These are phyloP conservation scores for Pachydiplax longipennis DNA, from an alignment of 2,888 invertebrate species.

Conservation along the genomic window DNA sequence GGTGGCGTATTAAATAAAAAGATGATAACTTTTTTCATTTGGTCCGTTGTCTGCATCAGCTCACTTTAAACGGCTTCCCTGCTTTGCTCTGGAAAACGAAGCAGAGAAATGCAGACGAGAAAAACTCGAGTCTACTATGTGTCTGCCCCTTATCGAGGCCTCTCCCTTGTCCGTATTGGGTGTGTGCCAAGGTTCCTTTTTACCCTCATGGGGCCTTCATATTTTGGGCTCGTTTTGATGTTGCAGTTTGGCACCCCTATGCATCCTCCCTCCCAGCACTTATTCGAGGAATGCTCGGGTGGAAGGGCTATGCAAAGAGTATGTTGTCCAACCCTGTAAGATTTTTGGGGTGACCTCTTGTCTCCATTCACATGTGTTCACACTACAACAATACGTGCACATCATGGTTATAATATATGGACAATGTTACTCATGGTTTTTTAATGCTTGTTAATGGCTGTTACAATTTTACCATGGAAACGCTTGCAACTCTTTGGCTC, in stretches of 20 bases:
- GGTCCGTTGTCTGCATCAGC: background rate
- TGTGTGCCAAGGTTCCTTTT: background rate
- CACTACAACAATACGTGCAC: slow-evolving; percentile 22
- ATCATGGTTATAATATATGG: slow-evolving; percentile 42
- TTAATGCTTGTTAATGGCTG: slow-evolving; percentile 42
- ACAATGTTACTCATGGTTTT: slow-evolving; percentile 41
- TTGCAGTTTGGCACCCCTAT: background rate
- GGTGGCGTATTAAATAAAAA: slow-evolving; percentile 26
- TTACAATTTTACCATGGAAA: slow-evolving; percentile 37
- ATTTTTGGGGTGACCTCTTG: background rate
- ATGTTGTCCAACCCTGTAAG: background rate
- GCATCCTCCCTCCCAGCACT: background rate
- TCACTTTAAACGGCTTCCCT: slow-evolving; percentile 18
- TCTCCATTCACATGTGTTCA: slow-evolving; percentile 27
- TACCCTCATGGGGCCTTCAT: background rate
- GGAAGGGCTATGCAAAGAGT: background rate
- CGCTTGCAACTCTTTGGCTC: slow-evolving; percentile 36
- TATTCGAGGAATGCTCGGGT: background rate
- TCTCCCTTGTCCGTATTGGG: background rate
- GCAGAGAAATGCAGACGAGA: slow-evolving; percentile 8
- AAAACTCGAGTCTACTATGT: background rate
- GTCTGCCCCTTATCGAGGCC: background rate
- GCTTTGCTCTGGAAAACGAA: slow-evolving; percentile 7
- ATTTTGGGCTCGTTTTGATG: background rate
- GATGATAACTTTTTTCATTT: background rate